Percentiles rank a stretch among this genome's conserved stretches.
These are phyloP conservation scores for Rhineura floridana DNA, from an alignment of 2,113 vertebrate species.

Conservation along the genomic window DNA sequence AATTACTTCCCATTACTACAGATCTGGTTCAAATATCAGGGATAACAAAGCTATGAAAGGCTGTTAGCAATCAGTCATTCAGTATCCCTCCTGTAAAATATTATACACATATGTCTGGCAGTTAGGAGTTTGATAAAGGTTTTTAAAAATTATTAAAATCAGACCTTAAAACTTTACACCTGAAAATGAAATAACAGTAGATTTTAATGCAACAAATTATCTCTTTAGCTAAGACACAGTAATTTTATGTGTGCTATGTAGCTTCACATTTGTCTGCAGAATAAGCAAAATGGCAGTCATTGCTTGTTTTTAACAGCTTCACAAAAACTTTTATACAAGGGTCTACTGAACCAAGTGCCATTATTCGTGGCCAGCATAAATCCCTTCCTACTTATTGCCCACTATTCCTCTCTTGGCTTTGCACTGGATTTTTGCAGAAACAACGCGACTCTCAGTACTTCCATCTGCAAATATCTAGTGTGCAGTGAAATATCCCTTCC, in stretches of 20 bases:
- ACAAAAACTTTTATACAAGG: not conserved
- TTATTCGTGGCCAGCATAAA: not conserved
- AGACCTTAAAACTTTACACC: not conserved
- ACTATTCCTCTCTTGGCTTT: not conserved
- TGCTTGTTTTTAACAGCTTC: not conserved
- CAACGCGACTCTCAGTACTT: not conserved
- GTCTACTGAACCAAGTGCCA: not conserved
- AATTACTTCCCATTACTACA: not conserved
- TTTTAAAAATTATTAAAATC: not conserved
- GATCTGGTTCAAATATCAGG: not conserved
- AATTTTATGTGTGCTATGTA: not conserved
- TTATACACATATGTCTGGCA: not conserved
- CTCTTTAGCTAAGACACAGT: not conserved
- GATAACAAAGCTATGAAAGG: constrained; percentile 14
- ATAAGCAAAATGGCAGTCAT: not conserved
- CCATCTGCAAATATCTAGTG: not conserved
- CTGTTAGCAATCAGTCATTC: not conserved
- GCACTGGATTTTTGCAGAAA: not conserved
- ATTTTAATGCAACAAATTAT: not conserved
- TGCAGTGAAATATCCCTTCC: not conserved
- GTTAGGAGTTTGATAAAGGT: not conserved
- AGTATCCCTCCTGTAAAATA: not conserved
- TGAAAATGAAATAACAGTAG: not conserved
- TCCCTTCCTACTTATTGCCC: not conserved
- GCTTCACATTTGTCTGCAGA: not conserved